These are phyloP conservation scores for Ruditapes philippinarum DNA, from an alignment of 1,140 invertebrate genomes.

Conservation along the genomic window DNA sequence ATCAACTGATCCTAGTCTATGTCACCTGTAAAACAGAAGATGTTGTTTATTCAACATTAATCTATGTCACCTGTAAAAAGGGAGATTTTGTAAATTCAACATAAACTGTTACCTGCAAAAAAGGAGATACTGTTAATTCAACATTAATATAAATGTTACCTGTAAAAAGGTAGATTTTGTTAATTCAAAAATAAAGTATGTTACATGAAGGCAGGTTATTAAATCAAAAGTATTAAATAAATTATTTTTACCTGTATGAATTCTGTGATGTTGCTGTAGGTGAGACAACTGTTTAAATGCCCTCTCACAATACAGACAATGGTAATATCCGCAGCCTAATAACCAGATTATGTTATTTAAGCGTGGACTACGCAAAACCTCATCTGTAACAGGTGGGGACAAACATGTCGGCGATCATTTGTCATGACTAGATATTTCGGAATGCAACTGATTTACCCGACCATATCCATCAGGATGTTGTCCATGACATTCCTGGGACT, in stretches of 20 bases:
- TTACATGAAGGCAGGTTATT: too few relatives aligned
- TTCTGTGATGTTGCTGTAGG: slow-evolving; percentile 99
- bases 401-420: slow-evolving; percentile 85
- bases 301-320: slow-evolving; percentile 98
- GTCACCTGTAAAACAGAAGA: too few relatives aligned
- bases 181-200: too few relatives aligned
- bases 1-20: too few relatives aligned
- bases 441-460: background rate
- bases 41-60: too few relatives aligned
- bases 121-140: too few relatives aligned
- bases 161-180: too few relatives aligned
- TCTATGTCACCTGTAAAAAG: too few relatives aligned
- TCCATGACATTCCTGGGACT: background rate
- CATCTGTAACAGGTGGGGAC: slow-evolving; percentile 98
- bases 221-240: too few relatives aligned
- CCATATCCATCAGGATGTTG: slow-evolving; percentile 20
- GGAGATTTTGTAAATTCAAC: too few relatives aligned
- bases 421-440: slow-evolving; percentile 54
- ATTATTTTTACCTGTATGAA: slow-evolving; percentile 91
- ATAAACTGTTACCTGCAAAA: too few relatives aligned
- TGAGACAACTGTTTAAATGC: slow-evolving; percentile 99
- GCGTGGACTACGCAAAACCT: slow-evolving; percentile 97
- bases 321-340: slow-evolving; percentile 90
- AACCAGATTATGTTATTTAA: slow-evolving; percentile 97
- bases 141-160: too few relatives aligned